Evolutionary conservation across 2,113 vertebrate genomes (phyloP).

Genomic region (Colistium nudipinnis): DNA sequence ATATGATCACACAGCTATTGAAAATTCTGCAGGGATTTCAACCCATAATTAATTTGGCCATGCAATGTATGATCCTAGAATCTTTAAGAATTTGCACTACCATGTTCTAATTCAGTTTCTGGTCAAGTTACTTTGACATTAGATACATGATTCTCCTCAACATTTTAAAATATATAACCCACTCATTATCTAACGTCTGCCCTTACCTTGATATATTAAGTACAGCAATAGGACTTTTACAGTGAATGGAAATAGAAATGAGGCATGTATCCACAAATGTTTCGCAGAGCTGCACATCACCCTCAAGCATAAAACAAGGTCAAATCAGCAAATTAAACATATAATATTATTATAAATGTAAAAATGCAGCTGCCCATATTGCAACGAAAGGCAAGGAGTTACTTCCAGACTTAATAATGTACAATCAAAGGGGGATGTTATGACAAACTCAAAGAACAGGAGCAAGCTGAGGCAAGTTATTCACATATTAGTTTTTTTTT

Average conservation of each 20-base stretch:
- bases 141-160: not conserved
- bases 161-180: conserved; percentile 15
- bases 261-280: not conserved
- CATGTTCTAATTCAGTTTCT: not conserved
- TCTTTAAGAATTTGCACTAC: not conserved
- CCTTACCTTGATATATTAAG: not conserved
- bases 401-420: conserved; percentile 29
- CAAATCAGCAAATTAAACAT: conserved; percentile 34
- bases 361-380: conserved; percentile 48
- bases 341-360: conserved; percentile 33
- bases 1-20: conserved; percentile 52
- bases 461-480: conserved; percentile 13
- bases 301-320: conserved; percentile 40
- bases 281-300: conserved; percentile 8
- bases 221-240: not conserved
- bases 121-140: not conserved
- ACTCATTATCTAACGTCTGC: not conserved
- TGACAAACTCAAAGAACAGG: conserved; percentile 8
- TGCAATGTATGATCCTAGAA: conserved; percentile 18
- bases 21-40: conserved; percentile 42
- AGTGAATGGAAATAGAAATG: not conserved
- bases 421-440: conserved; percentile 25
- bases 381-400: conserved; percentile 21
- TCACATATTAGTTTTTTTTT: too few species aligned
- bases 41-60: conserved; percentile 51